phyloP scores from a whole-genome alignment of 2,113 vertebrate genomes.

The Callopanchax toddi region DNA sequence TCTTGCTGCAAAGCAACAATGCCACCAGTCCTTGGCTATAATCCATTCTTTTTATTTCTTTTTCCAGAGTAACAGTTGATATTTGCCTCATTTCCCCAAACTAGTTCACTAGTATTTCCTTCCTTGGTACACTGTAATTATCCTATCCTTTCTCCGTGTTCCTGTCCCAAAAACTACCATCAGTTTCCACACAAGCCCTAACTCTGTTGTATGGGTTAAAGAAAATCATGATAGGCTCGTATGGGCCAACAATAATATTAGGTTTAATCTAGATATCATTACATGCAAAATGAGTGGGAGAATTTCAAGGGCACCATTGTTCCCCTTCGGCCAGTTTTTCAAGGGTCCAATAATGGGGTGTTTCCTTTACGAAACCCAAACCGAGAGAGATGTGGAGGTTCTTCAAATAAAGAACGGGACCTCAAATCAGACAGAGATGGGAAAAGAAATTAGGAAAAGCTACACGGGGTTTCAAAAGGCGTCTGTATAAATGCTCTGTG shows the following conservation, averaged over 20 bases:
- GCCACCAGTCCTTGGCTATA: too few relatives aligned
- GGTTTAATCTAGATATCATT: slow-evolving; percentile 80
- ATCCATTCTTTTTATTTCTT: too few relatives aligned
- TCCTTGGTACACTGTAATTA: slow-evolving; percentile 30
- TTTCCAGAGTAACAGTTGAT: slow-evolving; percentile 9
- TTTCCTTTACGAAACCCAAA: slow-evolving; percentile 74
- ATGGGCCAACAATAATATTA: slow-evolving; percentile 79
- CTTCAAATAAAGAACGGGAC: slow-evolving; percentile 27
- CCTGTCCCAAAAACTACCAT: slow-evolving; percentile 27
- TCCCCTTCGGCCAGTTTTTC: slow-evolving; percentile 54
- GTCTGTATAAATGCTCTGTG: not conserved
- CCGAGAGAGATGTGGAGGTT: slow-evolving; percentile 54
- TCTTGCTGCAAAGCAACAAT: too few relatives aligned
- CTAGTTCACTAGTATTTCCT: slow-evolving; percentile 24
- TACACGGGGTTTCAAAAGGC: not conserved
- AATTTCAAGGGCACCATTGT: slow-evolving; percentile 79
- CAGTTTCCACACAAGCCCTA: slow-evolving; percentile 56
- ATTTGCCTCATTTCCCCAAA: slow-evolving; percentile 33
- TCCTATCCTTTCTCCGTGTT: slow-evolving; percentile 6
- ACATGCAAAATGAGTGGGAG: slow-evolving; percentile 72
- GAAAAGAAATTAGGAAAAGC: not conserved
- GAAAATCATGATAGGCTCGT: slow-evolving; percentile 55
- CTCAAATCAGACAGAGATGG: not conserved
- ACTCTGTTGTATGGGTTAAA: slow-evolving; percentile 62
- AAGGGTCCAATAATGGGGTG: slow-evolving; percentile 55